These are phyloP conservation scores for Threskiornis aethiopicus DNA, from an alignment of 2,797 vertebrate genomes.

Conservation along the genomic window DNA sequence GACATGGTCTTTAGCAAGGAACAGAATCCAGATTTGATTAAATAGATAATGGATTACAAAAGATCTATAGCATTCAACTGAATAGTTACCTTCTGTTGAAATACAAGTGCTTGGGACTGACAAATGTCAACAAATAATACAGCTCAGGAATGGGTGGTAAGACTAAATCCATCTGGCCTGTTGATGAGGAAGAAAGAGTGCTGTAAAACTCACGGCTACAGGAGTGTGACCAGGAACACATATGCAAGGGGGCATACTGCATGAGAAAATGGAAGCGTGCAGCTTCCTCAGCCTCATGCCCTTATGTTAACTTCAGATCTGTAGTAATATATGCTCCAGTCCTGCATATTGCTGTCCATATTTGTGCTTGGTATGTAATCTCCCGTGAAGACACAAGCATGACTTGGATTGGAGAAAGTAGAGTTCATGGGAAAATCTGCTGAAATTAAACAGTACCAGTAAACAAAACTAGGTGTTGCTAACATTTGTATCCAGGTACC, in stretches of 20 bases:
- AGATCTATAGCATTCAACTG: not conserved
- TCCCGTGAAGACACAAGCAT: accelerated
- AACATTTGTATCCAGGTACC: not conserved
- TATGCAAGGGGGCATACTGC: not conserved
- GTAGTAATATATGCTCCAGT: not conserved
- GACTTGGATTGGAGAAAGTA: not conserved
- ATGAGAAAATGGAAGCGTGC: not conserved
- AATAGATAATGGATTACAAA: not conserved
- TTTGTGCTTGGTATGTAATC: not conserved
- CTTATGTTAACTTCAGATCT: not conserved
- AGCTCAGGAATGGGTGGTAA: not conserved
- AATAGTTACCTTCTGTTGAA: not conserved
- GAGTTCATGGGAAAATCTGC: not conserved
- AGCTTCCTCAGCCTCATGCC: not conserved
- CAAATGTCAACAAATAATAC: not conserved
- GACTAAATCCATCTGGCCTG: conserved; percentile 33
- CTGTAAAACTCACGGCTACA: not conserved
- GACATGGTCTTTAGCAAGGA: not conserved
- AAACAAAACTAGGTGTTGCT: not conserved
- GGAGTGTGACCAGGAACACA: not conserved
- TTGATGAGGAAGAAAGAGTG: not conserved
- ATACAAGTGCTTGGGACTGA: not conserved
- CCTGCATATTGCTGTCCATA: not conserved
- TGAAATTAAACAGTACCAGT: not conserved
- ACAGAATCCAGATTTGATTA: not conserved